Conservation (phyloP, 2,888 invertebrate species). For the Nyleta sp. region DNA sequence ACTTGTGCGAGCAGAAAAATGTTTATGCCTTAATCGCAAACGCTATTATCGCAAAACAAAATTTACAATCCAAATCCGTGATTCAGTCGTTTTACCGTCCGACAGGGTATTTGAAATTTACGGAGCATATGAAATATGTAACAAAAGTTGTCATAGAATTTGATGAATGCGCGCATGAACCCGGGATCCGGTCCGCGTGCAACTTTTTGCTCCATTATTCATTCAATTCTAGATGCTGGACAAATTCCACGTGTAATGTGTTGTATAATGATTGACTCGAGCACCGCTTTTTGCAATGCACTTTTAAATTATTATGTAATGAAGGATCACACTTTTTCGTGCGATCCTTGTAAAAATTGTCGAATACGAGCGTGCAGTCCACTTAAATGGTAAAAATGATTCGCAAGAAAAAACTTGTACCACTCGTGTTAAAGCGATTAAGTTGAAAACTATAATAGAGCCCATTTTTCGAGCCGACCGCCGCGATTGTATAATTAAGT, state of each 20-base stretch:
- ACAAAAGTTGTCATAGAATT: slow-evolving; percentile 55
- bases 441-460: slow-evolving; percentile 33
- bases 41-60: not conserved
- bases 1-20: too few species aligned
- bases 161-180: slow-evolving; percentile 47
- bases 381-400: slow-evolving; percentile 1
- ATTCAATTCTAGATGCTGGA: slow-evolving; percentile 56
- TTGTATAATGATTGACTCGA: slow-evolving; percentile 57
- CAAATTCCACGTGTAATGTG: slow-evolving; percentile 62
- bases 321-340: slow-evolving; percentile 53
- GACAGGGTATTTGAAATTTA: slow-evolving; percentile 19
- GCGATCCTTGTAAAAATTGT: slow-evolving; percentile 34
- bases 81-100: slow-evolving; percentile 23
- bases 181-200: slow-evolving; percentile 19
- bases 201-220: slow-evolving; percentile 61
- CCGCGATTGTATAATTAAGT: not conserved
- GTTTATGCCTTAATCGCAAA: too few species aligned
- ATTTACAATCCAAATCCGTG: slow-evolving; percentile 3
- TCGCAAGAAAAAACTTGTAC: slow-evolving; percentile 24
- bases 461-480: slow-evolving; percentile 5
- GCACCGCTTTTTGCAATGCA: slow-evolving; percentile 40
- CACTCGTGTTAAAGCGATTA: slow-evolving; percentile 43
- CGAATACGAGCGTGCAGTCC: slow-evolving; percentile 8
- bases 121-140: slow-evolving; percentile 18
- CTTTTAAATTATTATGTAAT: slow-evolving; percentile 61